Base-by-base conservation (phyloP, 2,797 vertebrate species). In the Gallirallus australis region DNA sequence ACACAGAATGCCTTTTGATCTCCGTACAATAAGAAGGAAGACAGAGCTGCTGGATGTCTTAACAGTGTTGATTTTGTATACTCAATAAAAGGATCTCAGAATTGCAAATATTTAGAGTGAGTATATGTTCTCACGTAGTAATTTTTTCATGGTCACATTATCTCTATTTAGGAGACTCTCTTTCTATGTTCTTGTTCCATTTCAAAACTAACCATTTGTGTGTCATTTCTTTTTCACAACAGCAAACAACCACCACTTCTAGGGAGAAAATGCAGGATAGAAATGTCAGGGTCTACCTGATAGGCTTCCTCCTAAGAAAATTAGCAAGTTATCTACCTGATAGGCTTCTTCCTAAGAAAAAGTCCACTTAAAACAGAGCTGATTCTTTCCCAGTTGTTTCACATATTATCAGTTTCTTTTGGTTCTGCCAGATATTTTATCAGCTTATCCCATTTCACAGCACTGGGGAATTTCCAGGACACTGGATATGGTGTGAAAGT, bases 11-110 rank as follows among this genome's bases (percentile, higher is more conserved):
- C 65, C 40, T 96, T 97, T 96, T 96, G 77, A 94, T 90, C 84
- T 94, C 76, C 79, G 54, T 66, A 82, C 65, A 92, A 71, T 86
- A 91, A 90, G 68, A 92, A 88, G 31, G 47, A 83, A 93, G 88
- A 82, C 70, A 94, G 82, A 96, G 19, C 79, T 90, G 61, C 20
- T 64, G 45, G 71, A 91, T 90, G 11, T 89, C 82, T 95, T 95
- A 96, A 94, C 86, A 91, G 82, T 87, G 82, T 95, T 96, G 80
- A 91, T 95, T 94, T 77, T 96, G 24, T 79, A 79, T 90, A 92
- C 52, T 80, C 70, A 82, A 19, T 82, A 81, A 73, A 96, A 83
- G 31, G 61, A 92, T 94, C 66, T 40, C 27, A 60, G 80, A 89
- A 94, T 2, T 91, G 72, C 82, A 94, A 96, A 95, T 91, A 95